A percentile compares a stretch with the other conserved stretches of the same genome.
Conservation (phyloP, 2,888 invertebrate species). For the Torymus auratus region DNA sequence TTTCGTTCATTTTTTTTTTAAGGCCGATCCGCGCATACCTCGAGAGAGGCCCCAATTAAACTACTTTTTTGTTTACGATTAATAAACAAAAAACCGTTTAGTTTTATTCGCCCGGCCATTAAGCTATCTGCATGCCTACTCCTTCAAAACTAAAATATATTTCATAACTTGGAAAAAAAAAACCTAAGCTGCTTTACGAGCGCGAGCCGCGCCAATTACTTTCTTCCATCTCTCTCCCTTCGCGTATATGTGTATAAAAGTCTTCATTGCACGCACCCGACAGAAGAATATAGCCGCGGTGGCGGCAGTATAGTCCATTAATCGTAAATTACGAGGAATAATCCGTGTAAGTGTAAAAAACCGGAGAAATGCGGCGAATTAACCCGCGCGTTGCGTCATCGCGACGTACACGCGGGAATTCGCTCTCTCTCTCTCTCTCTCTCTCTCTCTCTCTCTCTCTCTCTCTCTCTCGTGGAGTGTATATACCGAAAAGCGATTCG, state of each 20-base stretch:
- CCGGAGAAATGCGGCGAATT: constrained; percentile 19
- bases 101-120: too few species aligned
- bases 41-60: too few species aligned
- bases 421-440: constrained; percentile 1
- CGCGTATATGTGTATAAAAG: not conserved
- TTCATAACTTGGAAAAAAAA: too few species aligned
- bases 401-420: constrained; percentile 20
- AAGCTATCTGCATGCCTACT: too few species aligned
- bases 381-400: constrained; percentile 26
- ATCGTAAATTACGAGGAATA: constrained; percentile 44
- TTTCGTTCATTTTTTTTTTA: too few species aligned
- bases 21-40: too few species aligned
- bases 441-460: constrained; percentile 3
- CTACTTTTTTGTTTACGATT: too few species aligned
- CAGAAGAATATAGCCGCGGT: constrained; percentile 1
- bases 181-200: too few species aligned
- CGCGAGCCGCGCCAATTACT: too few species aligned
- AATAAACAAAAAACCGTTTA: too few species aligned
- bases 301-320: constrained; percentile 19
- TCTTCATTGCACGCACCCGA: not conserved
- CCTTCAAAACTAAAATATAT: too few species aligned
- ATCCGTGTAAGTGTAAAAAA: constrained; percentile 2
- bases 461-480: not conserved
- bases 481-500: constrained; percentile 34
- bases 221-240: not conserved